These are phyloP conservation scores for Lamellibrachia satsuma DNA, from an alignment of 2,888 invertebrate species.

Conservation along the genomic window DNA sequence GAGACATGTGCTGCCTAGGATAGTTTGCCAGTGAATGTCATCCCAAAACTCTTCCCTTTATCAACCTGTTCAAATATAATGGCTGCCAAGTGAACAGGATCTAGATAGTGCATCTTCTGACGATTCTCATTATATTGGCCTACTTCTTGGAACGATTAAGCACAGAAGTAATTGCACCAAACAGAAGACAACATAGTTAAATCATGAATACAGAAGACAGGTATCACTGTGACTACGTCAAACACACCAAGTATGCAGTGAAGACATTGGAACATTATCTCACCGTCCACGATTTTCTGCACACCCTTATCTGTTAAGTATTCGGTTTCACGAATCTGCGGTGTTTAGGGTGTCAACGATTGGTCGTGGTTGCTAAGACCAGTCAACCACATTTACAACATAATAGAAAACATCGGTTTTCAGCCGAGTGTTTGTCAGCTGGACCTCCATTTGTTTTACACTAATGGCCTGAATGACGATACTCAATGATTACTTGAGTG, in stretches of 20 bases:
- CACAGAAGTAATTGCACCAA: background rate
- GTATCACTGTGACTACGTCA: background rate
- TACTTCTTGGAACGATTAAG: background rate
- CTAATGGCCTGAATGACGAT: background rate
- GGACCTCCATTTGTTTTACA: background rate
- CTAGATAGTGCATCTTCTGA: no score
- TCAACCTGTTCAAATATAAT: no score
- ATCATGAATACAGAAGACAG: background rate
- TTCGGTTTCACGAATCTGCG: conserved; percentile 7
- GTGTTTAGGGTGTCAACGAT: background rate
- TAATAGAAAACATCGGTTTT: background rate
- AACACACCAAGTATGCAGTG: background rate
- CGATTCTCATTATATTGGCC: no score
- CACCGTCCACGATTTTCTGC: background rate
- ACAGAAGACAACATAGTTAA: background rate
- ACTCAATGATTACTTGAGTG: background rate
- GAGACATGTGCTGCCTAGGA: no score
- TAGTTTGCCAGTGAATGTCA: no score
- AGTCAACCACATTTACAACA: background rate
- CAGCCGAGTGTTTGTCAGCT: background rate
- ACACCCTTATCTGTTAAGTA: background rate
- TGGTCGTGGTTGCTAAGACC: background rate
- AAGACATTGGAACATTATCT: background rate
- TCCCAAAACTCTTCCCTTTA: no score
- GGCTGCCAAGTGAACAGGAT: no score